These are phyloP conservation scores for Amitus sp. DNA, from an alignment of 2,888 invertebrate genomes.

Conservation along the genomic window DNA sequence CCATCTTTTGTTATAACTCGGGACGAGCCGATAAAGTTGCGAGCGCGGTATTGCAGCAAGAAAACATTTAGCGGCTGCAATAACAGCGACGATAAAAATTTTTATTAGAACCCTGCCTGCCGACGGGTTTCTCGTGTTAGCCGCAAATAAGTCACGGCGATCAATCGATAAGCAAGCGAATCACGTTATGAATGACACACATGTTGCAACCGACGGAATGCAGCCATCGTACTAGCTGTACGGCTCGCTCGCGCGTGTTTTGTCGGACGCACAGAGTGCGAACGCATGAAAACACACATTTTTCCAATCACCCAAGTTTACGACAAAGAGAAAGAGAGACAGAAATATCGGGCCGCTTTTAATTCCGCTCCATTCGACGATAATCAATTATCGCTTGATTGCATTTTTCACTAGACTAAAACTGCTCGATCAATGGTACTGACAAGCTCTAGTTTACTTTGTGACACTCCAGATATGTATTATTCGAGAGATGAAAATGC, in stretches of 20 bases:
- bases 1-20: no score
- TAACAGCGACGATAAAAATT: slow-evolving; percentile 39
- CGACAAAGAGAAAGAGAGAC: not conserved
- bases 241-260: slow-evolving; percentile 36
- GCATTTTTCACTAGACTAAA: not conserved
- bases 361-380: not conserved
- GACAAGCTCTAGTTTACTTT: no score
- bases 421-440: no score
- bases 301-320: not conserved
- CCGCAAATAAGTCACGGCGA: slow-evolving; percentile 54
- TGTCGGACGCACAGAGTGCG: slow-evolving; percentile 37
- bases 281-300: slow-evolving; percentile 24
- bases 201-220: slow-evolving; percentile 61
- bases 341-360: not conserved
- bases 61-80: slow-evolving; percentile 36
- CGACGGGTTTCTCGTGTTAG: slow-evolving; percentile 42
- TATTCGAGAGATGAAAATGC: slow-evolving; percentile 1
- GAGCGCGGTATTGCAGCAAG: slow-evolving; percentile 21
- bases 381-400: not conserved
- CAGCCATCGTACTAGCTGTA: slow-evolving; percentile 45
- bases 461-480: no score
- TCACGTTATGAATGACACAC: slow-evolving; percentile 65
- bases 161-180: slow-evolving; percentile 55
- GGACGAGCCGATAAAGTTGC: not conserved
- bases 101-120: slow-evolving; percentile 33